Evolutionary conservation across 2,888 invertebrate species (phyloP), one percentile per base, ranked within the genome.

Genomic region (Asteroscopus sphinx): DNA sequence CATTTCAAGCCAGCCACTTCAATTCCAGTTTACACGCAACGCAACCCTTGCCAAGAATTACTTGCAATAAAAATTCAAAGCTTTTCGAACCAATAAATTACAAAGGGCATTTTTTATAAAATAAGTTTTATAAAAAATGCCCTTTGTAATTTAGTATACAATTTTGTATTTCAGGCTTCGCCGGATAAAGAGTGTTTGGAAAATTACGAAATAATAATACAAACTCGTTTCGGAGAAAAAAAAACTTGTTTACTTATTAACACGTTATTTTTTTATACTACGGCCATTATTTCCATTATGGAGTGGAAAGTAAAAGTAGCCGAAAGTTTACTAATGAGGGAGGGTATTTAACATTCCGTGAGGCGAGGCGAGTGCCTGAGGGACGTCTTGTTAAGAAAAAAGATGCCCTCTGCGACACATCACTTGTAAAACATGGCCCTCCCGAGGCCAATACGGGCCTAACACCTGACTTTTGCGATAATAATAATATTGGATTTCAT

Each of bases 11-110:
- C 80, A 82, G 79, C 81, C 87, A 85, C 88, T 88, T 90, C 88
- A 90, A 88, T 88, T 88, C 83, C 82, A 86, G 87, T 87, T 84
- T 83, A 83, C 86, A 89, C 81, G 82, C 71, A 61, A 89, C 81
- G 82, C 71, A 61, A 53, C 54, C 53, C 56, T 57, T 61, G 45
- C 60, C 70, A 67, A 61, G 56, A 64, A 60, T 63, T 57, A 63
- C 62, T 73, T 68, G 62, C 54, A 59, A 51, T 59, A 60, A 64
- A 66, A 66, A 60, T 56, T 63, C 55, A 66, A 66, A 60, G 62
- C 33, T 47, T 49, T 60, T 61, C 58, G 17, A 60, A 55, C 53
- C 45, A 61, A 60, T 58, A 64, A 56, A 55, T 58, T 56, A 61
- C 52, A 42, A 39, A 44, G 37, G 36, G 47, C 12, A 41, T 48